Evolutionary conservation across 2,113 vertebrate species (phyloP).

Genomic region (Peromyscus polionotus): DNA sequence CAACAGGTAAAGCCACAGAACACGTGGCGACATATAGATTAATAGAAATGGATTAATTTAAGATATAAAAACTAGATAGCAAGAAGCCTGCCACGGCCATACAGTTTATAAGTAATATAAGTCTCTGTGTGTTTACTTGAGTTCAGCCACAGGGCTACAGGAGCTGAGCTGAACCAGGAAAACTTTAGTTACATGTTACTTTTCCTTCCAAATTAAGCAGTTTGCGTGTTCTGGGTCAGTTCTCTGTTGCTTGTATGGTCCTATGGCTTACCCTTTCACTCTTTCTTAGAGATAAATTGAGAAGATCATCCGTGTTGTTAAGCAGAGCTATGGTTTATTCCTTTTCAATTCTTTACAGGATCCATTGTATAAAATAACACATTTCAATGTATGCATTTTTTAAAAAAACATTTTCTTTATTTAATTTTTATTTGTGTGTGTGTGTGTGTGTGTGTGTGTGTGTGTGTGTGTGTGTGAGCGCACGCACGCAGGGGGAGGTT

Average conservation of each 20-base stretch:
- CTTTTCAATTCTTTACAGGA: slow-evolving; percentile 1
- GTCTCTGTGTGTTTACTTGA: no score
- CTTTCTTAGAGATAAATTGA: background rate
- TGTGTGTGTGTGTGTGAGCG: background rate
- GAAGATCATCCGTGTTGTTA: background rate
- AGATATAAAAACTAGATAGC: no score
- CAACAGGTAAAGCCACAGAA: no score
- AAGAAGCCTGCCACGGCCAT: no score
- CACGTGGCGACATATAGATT: no score
- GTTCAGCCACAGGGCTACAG: no score
- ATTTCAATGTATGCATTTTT: background rate
- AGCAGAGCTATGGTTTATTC: background rate
- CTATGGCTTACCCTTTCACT: background rate
- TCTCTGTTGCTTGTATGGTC: background rate
- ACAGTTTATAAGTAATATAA: no score
- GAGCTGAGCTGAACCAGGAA: no score
- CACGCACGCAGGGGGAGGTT: background rate
- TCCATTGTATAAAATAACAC: background rate
- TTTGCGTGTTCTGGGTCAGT: background rate
- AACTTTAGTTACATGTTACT: background rate
- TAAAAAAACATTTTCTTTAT: background rate
- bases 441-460: background rate
- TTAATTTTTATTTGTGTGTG: background rate
- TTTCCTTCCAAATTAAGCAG: background rate
- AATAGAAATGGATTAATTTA: no score